Base-by-base conservation (phyloP, 2,888 invertebrate genomes). In the Smittia sp. region DNA sequence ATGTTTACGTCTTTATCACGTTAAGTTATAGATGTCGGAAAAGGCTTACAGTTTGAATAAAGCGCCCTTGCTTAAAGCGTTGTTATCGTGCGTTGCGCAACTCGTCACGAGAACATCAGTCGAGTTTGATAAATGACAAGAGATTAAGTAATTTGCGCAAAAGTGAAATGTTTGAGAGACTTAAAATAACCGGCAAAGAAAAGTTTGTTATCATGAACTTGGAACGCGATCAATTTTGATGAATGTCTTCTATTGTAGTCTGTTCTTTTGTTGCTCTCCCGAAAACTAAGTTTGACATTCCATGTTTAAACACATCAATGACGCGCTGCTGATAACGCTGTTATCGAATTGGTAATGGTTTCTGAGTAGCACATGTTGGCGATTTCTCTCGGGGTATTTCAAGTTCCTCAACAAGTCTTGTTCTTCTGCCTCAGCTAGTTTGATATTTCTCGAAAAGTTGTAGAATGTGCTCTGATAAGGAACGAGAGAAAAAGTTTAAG, bases 381-480 rank as follows among this genome's bases (percentile, higher is more conserved):
- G 4, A 46, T 46, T 46, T 15, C 15, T 3, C 11, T 46, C 18
- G 18, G 18, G 2, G 58, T 22, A 20, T 22, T 58, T 58, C 18
- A 18, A 46, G 32, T 32, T 32, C 9, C 3, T 46, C 46, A 2
- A 46, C 13, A 46, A 13, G 11, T 46, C 46, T 6, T 11, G 46
- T 46, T 46, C 15, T 46, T 46, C n/a, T 46, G 6, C 46, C 11
- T 11, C 2, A n/a, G n/a, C 15, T 11, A 3, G 13, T 46, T 46
- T 46, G 46, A 46, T 11, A 6, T 46, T 46, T 46, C 11, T 46
- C n/a, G 15, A 46, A 46, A 46, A 6, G 46, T 46, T 46, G 46
- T 46, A 46, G 58, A 58, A 58, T 58, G 58, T 58, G 18, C 22
- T 58, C 58, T 58, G 58, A 58, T 58, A 58, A 58, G 13, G 32